These are phyloP conservation scores for Schizaphis graminum DNA, from an alignment of 2,888 invertebrate genomes.

Conservation along the genomic window DNA sequence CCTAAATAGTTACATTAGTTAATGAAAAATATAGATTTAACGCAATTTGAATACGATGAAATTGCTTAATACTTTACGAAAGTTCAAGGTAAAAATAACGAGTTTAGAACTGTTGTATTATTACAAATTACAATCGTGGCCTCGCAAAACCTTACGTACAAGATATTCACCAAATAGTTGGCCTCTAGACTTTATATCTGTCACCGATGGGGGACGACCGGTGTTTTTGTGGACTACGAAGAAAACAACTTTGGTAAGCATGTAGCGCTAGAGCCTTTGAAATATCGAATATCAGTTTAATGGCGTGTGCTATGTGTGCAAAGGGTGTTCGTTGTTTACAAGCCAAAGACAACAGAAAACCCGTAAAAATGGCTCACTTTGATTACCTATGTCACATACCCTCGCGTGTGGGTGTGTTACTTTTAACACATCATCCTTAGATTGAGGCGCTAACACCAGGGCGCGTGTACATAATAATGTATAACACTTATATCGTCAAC, in stretches of 20 bases:
- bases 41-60: no score
- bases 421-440: neutral
- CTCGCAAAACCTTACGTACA: neutral
- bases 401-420: neutral
- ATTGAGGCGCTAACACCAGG: neutral
- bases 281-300: neutral
- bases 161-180: neutral
- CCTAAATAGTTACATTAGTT: no score
- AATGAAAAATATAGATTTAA: no score
- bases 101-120: neutral
- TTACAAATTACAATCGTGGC: neutral
- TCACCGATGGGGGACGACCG: neutral
- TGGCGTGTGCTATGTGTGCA: neutral
- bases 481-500: neutral
- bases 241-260: neutral
- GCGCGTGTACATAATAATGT: neutral
- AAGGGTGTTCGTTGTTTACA: neutral
- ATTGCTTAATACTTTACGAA: no score
- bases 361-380: neutral
- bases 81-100: neutral
- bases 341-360: neutral
- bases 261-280: neutral
- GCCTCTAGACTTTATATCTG: neutral
- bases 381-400: neutral
- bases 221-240: neutral